These are phyloP conservation scores for Drosophila paulistorum DNA, from an alignment of 1,140 invertebrate species.

Conservation along the genomic window DNA sequence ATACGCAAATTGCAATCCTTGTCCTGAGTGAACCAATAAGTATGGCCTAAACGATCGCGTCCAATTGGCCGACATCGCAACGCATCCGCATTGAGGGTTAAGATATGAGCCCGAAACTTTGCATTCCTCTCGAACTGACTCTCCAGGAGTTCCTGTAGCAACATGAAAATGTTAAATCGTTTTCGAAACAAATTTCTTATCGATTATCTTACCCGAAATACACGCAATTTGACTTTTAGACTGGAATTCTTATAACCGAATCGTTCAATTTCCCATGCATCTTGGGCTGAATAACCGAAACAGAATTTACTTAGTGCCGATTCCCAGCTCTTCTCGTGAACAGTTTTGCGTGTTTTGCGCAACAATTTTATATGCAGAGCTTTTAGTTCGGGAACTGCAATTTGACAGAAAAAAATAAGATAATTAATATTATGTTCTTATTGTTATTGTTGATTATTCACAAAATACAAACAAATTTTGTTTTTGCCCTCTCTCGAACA, in stretches of 20 bases:
- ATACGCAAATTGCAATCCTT: constrained; percentile 94
- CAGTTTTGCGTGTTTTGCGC: constrained; percentile 92
- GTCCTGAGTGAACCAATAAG: constrained; percentile 97
- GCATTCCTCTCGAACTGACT: constrained; percentile 96
- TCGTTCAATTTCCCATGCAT: constrained; percentile 97
- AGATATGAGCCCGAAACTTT: constrained; percentile 96
- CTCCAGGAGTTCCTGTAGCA: constrained; percentile 92
- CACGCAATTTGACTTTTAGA: constrained; percentile 92
- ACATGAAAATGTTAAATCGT: background rate
- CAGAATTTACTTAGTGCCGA: constrained; percentile 94
- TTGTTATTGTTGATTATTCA: constrained; percentile 54
- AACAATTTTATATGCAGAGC: constrained; percentile 95
- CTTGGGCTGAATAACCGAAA: constrained; percentile 92
- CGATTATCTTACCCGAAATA: constrained; percentile 88
- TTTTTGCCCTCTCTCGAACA: background rate
- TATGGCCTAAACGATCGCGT: constrained; percentile 93
- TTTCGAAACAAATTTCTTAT: too few species aligned
- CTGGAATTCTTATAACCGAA: constrained; percentile 97
- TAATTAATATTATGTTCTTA: constrained; percentile 82
- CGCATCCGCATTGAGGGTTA: constrained; percentile 90
- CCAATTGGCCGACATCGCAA: constrained; percentile 94
- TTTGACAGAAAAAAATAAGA: constrained; percentile 70
- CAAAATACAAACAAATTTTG: constrained; percentile 12
- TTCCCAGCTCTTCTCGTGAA: constrained; percentile 95
- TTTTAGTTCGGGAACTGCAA: constrained; percentile 90